These are phyloP conservation scores for Megastigmus dorsalis DNA, from an alignment of 2,888 invertebrate species.

Conservation along the genomic window DNA sequence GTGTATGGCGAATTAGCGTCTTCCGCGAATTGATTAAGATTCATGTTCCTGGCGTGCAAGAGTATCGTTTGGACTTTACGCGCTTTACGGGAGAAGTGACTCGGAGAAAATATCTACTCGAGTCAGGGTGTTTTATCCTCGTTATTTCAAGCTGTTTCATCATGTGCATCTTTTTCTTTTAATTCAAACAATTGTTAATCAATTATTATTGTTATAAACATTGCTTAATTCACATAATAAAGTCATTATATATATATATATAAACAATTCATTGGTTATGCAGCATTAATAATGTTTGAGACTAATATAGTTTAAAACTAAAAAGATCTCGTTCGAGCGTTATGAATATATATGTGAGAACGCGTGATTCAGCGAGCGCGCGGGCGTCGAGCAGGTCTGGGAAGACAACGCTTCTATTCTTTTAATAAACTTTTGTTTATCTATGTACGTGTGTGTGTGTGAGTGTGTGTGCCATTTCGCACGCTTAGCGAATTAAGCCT, in stretches of 20 bases:
- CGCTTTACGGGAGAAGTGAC: too few relatives aligned
- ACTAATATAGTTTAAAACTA: too few relatives aligned
- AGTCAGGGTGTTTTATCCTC: neutral
- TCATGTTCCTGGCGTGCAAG: neutral
- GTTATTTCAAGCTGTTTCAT: too few relatives aligned
- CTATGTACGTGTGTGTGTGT: neutral
- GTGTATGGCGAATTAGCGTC: neutral
- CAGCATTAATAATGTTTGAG: too few relatives aligned
- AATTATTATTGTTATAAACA: too few relatives aligned
- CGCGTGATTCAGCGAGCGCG: neutral
- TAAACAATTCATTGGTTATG: too few relatives aligned
- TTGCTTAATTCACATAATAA: too few relatives aligned
- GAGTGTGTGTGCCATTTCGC: slow-evolving; percentile 16
- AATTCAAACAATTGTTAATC: too few relatives aligned
- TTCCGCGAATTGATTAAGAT: neutral
- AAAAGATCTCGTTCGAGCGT: too few relatives aligned
- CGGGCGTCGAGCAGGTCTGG: neutral
- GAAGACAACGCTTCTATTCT: neutral
- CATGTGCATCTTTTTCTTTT: too few relatives aligned
- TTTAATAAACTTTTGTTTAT: slow-evolving; percentile 28
- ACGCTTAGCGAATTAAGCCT: slow-evolving; percentile 21
- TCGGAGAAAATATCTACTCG: neutral
- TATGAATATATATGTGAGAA: neutral
- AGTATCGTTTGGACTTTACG: neutral
- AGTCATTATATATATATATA: too few relatives aligned